phyloP scores from a whole-genome alignment of 2,113 vertebrate genomes.

The Sprattus sprattus region DNA sequence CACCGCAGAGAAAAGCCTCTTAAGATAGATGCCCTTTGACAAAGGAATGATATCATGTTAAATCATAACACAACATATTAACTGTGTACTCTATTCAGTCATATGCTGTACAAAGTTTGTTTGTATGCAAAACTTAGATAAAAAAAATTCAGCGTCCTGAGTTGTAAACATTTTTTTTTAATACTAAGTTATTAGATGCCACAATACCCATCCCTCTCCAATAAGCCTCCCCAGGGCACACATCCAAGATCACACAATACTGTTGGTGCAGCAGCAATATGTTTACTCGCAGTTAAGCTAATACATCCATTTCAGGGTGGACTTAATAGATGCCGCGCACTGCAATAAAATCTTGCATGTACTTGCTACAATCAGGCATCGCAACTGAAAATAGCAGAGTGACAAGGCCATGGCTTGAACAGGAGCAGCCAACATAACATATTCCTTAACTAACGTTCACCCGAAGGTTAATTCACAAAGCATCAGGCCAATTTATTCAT shows the following conservation, averaged over 20 bases:
- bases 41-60: neutral
- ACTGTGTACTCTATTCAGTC: neutral
- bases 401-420: neutral
- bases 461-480: neutral
- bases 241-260: neutral
- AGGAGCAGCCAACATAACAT: neutral
- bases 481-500: neutral
- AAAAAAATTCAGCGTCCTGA: neutral
- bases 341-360: too few relatives aligned
- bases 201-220: neutral
- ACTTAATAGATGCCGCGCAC: neutral
- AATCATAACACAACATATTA: neutral
- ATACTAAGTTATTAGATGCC: neutral
- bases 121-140: neutral
- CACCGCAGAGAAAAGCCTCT: neutral
- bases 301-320: neutral
- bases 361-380: too few relatives aligned
- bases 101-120: neutral
- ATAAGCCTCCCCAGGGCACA: neutral
- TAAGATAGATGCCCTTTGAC: neutral
- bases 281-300: neutral
- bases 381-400: neutral
- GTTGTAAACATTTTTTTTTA: neutral
- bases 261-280: neutral
- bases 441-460: constrained; percentile 9